These are phyloP conservation scores for Macrostomum lignano DNA, from an alignment of 1,140 invertebrate genomes.

Conservation along the genomic window DNA sequence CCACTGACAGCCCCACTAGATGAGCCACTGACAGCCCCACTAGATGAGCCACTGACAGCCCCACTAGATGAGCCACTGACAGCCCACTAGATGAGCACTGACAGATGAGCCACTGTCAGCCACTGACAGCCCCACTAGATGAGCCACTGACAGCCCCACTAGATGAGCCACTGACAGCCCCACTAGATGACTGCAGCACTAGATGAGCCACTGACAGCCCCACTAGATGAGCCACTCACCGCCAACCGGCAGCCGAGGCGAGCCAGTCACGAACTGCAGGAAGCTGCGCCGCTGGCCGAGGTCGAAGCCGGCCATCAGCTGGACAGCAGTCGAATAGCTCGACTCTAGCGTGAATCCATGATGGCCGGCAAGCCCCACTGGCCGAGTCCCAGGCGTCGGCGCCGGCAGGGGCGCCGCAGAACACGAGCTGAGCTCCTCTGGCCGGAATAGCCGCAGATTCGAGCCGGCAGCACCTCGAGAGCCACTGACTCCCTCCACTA, in stretches of 20 bases:
- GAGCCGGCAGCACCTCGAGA: slow-evolving; percentile 66
- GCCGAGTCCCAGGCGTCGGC: slow-evolving; percentile 45
- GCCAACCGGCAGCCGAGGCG: slow-evolving; percentile 69
- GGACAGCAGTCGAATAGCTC: slow-evolving; percentile 65
- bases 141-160: no score
- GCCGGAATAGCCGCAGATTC: slow-evolving; percentile 55
- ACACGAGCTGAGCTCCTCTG: slow-evolving; percentile 79
- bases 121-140: no score
- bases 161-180: no score
- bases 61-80: no score
- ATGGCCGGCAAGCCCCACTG: neutral
- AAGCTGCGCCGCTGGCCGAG: slow-evolving; percentile 70
- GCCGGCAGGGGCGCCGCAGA: slow-evolving; percentile 41
- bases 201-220: no score
- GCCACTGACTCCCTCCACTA: slow-evolving; percentile 61
- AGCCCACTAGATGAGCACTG: no score
- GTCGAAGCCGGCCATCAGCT: slow-evolving; percentile 61
- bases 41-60: no score
- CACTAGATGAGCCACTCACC: no score
- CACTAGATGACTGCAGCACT: no score
- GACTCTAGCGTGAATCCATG: slow-evolving; percentile 59
- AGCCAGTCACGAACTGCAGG: slow-evolving; percentile 89
- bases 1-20: no score
- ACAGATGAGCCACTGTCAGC: slow-evolving; percentile 37
- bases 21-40: no score